These are phyloP conservation scores for Pomacea canaliculata DNA, from an alignment of 2,888 invertebrate species.

Conservation along the genomic window DNA sequence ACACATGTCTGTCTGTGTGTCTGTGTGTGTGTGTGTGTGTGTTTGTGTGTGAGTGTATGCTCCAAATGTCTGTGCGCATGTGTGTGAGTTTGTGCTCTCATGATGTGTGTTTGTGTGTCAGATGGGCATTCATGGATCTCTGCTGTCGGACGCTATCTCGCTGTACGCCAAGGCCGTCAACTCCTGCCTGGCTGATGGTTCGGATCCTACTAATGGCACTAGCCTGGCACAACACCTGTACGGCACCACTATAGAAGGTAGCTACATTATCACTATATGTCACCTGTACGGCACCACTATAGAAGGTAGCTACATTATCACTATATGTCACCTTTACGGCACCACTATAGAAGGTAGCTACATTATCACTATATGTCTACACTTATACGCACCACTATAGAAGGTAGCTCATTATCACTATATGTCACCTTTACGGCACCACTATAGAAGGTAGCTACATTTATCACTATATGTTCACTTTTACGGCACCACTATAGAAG, in stretches of 20 bases:
- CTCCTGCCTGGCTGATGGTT: constrained; percentile 29
- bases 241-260: constrained; percentile 28
- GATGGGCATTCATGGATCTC: constrained; percentile 47
- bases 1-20: too few relatives aligned
- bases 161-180: constrained; percentile 49
- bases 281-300: constrained; percentile 19
- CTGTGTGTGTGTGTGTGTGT: too few relatives aligned
- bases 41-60: too few relatives aligned
- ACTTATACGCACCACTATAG: too few relatives aligned
- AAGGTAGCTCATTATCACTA: too few relatives aligned
- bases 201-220: constrained; percentile 27
- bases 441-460: too few relatives aligned
- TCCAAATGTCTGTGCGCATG: too few relatives aligned
- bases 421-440: too few relatives aligned
- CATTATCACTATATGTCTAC: not conserved
- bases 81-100: too few relatives aligned
- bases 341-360: constrained; percentile 26
- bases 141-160: constrained; percentile 53
- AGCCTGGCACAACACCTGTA: constrained; percentile 26
- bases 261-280: not conserved
- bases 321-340: constrained; percentile 7
- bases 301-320: constrained; percentile 19
- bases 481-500: constrained; percentile 17
- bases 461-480: too few relatives aligned
- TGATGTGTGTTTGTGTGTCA: constrained; percentile 14